Evolutionary conservation across 2,888 invertebrate species (phyloP).

Genomic region (Cryptus viduatorius): DNA sequence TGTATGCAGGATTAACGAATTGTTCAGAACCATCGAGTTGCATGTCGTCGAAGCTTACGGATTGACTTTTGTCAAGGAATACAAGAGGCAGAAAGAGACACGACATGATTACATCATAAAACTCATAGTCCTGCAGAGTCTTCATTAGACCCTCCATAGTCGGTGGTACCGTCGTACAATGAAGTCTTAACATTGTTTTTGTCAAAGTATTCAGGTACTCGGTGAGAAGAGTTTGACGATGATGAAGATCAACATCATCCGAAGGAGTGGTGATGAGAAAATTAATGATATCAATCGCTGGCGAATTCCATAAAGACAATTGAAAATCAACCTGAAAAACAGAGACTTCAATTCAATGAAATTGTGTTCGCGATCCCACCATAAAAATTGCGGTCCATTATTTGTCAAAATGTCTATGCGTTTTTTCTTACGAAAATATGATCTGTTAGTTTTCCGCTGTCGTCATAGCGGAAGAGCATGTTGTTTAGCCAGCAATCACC

Average conservation of each 20-base stretch:
- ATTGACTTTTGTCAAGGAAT: background rate
- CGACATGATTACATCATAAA: background rate
- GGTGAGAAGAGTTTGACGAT: constrained; percentile 2
- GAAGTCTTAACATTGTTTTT: background rate
- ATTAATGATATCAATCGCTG: constrained; percentile 85
- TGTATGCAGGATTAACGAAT: background rate
- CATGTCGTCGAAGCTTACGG: background rate
- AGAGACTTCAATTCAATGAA: background rate
- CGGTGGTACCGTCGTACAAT: background rate
- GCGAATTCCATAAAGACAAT: constrained; percentile 82
- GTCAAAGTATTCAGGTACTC: background rate
- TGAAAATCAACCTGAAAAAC: constrained; percentile 85
- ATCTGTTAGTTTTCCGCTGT: constrained; percentile 71
- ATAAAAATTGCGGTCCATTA: background rate
- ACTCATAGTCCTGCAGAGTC: background rate
- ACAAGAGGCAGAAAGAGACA: background rate
- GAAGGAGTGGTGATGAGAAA: constrained; percentile 72
- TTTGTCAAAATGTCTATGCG: background rate
- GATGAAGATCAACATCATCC: background rate
- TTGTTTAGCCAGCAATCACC: constrained; percentile 82
- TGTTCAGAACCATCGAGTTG: background rate
- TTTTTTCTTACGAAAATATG: constrained; percentile 74
- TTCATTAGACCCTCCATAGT: background rate
- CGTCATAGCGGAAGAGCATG: constrained; percentile 80
- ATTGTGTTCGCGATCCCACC: background rate